Conservation (phyloP, 2,888 invertebrate genomes). For the Drosophila formosana region DNA sequence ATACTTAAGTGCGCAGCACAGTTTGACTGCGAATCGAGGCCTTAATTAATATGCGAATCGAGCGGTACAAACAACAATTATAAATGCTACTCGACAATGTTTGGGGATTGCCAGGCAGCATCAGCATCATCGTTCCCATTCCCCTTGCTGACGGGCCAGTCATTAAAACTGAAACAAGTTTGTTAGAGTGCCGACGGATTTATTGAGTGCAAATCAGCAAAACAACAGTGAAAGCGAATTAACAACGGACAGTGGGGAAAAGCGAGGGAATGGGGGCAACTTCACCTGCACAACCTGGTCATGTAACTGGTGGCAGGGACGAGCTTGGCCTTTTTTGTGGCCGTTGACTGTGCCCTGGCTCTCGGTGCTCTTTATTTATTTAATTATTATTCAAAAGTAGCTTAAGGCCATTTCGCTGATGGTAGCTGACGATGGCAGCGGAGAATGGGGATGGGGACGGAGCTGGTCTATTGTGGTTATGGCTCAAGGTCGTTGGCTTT, state of each 20-base stretch:
- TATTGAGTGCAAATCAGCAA: slow-evolving; percentile 75
- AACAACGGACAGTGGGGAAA: slow-evolving; percentile 7
- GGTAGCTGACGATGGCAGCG: not conserved
- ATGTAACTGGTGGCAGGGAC: slow-evolving; percentile 10
- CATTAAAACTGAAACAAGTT: slow-evolving; percentile 57
- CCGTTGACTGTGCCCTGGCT: slow-evolving; percentile 15
- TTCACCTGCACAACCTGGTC: slow-evolving; percentile 25
- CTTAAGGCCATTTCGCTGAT: slow-evolving; percentile 22
- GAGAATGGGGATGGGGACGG: not conserved
- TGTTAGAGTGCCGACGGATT: slow-evolving; percentile 62
- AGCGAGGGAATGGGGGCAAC: not conserved
- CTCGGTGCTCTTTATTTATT: slow-evolving; percentile 66
- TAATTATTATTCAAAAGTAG: slow-evolving; percentile 77
- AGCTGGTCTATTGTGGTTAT: slow-evolving; percentile 7
- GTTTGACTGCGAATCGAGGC: slow-evolving; percentile 30
- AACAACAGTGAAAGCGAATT: slow-evolving; percentile 22
- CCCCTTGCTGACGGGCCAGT: slow-evolving; percentile 13
- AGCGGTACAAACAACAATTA: slow-evolving; percentile 49
- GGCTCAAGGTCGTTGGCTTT: slow-evolving; percentile 60
- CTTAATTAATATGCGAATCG: slow-evolving; percentile 57
- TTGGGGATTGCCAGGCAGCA: not conserved
- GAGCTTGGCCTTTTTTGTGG: slow-evolving; percentile 23
- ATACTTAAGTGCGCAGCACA: slow-evolving; percentile 27
- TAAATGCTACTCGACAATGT: slow-evolving; percentile 19
- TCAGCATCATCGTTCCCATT: no score